Conservation (phyloP, 2,888 invertebrate species). For the Leptopilina drosophilae region DNA sequence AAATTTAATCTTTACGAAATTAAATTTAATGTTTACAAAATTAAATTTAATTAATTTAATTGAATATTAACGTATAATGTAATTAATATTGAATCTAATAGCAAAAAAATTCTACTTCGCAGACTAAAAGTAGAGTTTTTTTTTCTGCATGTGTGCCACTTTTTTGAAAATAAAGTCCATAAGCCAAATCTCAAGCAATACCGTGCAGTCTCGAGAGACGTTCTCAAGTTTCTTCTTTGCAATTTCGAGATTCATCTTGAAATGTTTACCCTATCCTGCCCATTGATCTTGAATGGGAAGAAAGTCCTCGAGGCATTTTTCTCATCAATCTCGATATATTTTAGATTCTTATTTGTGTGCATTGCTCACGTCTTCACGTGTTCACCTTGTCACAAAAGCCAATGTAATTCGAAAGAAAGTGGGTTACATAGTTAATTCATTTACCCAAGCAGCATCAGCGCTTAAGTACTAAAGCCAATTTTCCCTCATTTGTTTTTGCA, state of each 20-base stretch:
- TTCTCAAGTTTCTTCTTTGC: slow-evolving; percentile 20
- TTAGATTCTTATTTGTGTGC: background rate
- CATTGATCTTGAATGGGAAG: slow-evolving; percentile 7
- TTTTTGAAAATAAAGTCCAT: background rate
- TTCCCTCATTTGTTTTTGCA: background rate
- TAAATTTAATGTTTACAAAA: no score
- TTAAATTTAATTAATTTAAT: no score
- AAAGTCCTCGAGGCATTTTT: background rate
- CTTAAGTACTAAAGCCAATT: slow-evolving; percentile 11
- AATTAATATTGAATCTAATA: no score
- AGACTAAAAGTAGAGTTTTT: background rate
- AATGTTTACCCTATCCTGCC: slow-evolving; percentile 23
- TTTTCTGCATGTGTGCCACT: background rate
- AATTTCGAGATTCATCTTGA: slow-evolving; percentile 24
- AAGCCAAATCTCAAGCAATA: slow-evolving; percentile 8
- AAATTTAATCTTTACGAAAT: no score
- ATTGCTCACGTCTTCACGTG: background rate
- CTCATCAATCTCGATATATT: background rate
- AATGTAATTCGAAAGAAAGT: slow-evolving; percentile 15
- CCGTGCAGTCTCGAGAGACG: background rate
- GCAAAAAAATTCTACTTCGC: background rate
- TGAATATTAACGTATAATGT: no score
- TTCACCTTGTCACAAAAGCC: slow-evolving; percentile 20
- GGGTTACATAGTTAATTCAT: slow-evolving; percentile 19
- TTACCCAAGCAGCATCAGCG: background rate